These are phyloP conservation scores for Numida meleagris DNA, from an alignment of 2,113 vertebrate species.

Conservation along the genomic window DNA sequence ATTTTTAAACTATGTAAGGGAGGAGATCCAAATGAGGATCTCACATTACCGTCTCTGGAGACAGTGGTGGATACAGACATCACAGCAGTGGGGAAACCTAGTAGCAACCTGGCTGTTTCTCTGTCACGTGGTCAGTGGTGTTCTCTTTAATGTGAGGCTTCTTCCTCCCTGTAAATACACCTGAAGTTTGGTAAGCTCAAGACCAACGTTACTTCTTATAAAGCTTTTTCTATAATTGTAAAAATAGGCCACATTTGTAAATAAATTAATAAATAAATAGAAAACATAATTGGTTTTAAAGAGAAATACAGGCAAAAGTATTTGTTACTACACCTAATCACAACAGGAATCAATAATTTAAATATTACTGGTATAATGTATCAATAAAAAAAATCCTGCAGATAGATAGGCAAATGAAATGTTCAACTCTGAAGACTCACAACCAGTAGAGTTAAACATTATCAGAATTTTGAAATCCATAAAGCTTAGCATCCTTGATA, in stretches of 20 bases:
- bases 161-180: not conserved
- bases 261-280: not conserved
- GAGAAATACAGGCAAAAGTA: not conserved
- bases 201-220: not conserved
- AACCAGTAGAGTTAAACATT: not conserved
- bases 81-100: not conserved
- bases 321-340: not conserved
- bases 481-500: not conserved
- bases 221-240: not conserved
- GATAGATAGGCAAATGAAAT: not conserved
- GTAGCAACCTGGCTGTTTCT: not conserved
- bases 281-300: not conserved
- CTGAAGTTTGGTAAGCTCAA: not conserved
- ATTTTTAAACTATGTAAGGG: not conserved
- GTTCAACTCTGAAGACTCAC: not conserved
- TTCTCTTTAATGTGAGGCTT: not conserved
- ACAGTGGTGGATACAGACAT: not conserved
- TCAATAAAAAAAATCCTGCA: not conserved
- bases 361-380: not conserved
- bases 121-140: not conserved
- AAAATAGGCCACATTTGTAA: not conserved
- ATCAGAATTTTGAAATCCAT: not conserved
- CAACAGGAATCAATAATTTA: not conserved
- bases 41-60: not conserved
- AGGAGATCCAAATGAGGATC: slow-evolving; percentile 23